Base-by-base conservation (phyloP, 30 jellyfish, hydroid and myxozoan genomes). In the Haliclystus octoradiatus region DNA sequence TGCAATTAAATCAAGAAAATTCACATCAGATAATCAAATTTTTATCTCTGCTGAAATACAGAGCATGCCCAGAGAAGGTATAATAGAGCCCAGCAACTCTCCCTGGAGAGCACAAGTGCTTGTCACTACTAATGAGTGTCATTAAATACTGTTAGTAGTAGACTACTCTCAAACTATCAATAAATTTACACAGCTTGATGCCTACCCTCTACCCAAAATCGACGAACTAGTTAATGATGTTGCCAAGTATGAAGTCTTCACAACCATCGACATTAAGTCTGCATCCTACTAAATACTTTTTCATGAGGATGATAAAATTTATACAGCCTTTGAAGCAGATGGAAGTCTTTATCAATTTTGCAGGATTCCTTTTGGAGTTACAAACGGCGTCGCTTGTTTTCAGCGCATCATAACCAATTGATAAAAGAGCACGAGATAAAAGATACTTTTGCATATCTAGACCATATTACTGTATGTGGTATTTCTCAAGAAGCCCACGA, bases 331-430 rank as follows among this genome's bases (percentile, higher is more conserved):
- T 34, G 88, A 80, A 63, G 67, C 93, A 2, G 66, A 46, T 28
- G 53, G 61, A 9, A 34, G 46, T 28, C 74, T 73, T 32, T 80
- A 64, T 64, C 94, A 80, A 49, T 61, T 62, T 49, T 33, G 68
- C 31, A 74, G 93, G 63, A n/a, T n/a, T n/a, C n/a, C n/a, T n/a
- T n/a, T n/a, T n/a, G n/a, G n/a, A n/a, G n/a, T n/a, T n/a, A n/a
- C 94, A 64, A 72, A 80, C 65, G 84, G 94, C 0, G 92, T 74
- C 28, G 84, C 93, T 27, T 28, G 77, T 33, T 80, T 80, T 63
- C 92, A 80, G 49, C 49, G 94, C 26, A 52, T 3, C n/a, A 80
- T 80, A 31, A 74, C 34, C 57, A 28, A 28, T 62, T 80, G 50
- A 60, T 57, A 24, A 70, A 49, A 35, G 33, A 74, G 33, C 47